Percentiles rank a stretch among this genome's conserved stretches.
phyloP scores from a whole-genome alignment of 2,113 vertebrate genomes.

The Aptenodytes patagonicus region DNA sequence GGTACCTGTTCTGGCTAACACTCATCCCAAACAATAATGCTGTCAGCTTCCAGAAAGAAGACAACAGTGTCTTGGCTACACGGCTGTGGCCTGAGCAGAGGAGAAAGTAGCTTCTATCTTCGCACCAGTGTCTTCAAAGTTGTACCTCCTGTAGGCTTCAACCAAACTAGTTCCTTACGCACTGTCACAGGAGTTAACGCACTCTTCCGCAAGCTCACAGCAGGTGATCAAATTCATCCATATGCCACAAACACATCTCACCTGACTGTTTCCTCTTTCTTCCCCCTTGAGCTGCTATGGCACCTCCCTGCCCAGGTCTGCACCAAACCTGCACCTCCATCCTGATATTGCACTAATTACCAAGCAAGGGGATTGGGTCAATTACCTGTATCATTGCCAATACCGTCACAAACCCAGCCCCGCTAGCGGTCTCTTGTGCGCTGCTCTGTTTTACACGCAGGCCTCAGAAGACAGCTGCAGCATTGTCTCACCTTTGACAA shows the following conservation, averaged over 20 bases:
- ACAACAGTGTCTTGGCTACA: neutral
- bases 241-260: neutral
- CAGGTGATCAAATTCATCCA: neutral
- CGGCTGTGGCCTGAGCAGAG: neutral
- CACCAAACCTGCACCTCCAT: neutral
- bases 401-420: neutral
- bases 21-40: neutral
- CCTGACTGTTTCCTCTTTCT: neutral
- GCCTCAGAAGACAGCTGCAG: neutral
- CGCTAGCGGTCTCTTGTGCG: fast-evolving
- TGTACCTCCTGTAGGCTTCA: neutral
- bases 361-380: neutral
- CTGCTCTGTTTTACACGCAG: neutral
- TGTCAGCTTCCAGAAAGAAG: neutral
- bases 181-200: neutral
- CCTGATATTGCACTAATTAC: neutral
- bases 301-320: neutral
- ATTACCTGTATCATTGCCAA: neutral
- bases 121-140: neutral
- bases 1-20: neutral
- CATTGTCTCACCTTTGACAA: neutral
- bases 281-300: neutral
- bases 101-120: neutral
- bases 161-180: neutral
- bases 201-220: neutral